Evolutionary conservation across 2,797 vertebrate species (phyloP), one percentile per base, ranked within the genome.

Genomic region (Steatocranus sp.): DNA sequence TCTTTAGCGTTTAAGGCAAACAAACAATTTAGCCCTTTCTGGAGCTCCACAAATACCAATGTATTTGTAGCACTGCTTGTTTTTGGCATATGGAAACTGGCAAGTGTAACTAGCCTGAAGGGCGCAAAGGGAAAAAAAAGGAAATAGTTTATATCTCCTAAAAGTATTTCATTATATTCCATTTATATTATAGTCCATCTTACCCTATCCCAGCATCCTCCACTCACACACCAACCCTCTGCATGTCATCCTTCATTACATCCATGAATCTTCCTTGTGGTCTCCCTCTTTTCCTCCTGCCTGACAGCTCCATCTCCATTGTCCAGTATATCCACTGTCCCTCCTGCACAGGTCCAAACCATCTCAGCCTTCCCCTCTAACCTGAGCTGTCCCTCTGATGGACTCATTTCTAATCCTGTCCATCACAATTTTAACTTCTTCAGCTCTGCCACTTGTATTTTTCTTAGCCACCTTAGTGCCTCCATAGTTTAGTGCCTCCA

Each of bases 1-100:
- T 30, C n/a, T 78, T 41, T 7, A 25, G 80, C 11, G 46, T 81
- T 27, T n/a, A 8, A 53, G 76, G 25, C 41, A 70, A 88, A 81
- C 51, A 32, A 82, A 79, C 50, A 61, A 12, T 38, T 76, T 46
- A 66, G n/a, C 48, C 38, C 46, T 51, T 38, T 18, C 8, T 11
- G 36, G 17, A 48, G 41, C 43, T 48, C 25, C 38, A 30, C 23
- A 70, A 25, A 46, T 70, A 25, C 6, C 25, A 70, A 7, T 0
- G 14, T 43, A 27, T 2, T 27, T 68, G 14, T 68, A 27, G 20
- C 8, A 43, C 5, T 25, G 30, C 17, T 61, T 18, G 17, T 34
- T 61, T 34, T n/a, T n/a, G 56, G 56, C 30, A 1, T 34, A 4
- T 51, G 27, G 34, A 66, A 41, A 66, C 36, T 66, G 3, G 20